Evolutionary conservation across 2,113 vertebrate genomes (phyloP).

Genomic region (Gambusia affinis): DNA sequence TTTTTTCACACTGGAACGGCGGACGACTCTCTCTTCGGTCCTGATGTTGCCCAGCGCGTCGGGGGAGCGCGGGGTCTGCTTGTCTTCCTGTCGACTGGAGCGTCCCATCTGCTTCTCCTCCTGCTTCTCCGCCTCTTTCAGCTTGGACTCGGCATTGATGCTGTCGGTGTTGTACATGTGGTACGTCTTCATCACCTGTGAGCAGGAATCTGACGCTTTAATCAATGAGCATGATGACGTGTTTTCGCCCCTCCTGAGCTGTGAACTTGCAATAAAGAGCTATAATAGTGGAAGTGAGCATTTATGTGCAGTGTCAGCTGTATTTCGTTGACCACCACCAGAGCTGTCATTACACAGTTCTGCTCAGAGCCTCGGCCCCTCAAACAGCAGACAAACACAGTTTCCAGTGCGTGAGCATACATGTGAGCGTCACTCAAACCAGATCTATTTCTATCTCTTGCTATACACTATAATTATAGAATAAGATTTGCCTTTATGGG

Average conservation of each 20-base stretch:
- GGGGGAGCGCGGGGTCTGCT: slow-evolving; percentile 92
- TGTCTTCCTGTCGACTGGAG: slow-evolving; percentile 91
- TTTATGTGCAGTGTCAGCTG: slow-evolving; percentile 61
- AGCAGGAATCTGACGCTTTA: slow-evolving; percentile 5
- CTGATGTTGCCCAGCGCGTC: slow-evolving; percentile 89
- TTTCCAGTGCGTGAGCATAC: slow-evolving; percentile 15
- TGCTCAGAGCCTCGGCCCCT: slow-evolving; percentile 23
- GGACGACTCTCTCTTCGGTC: slow-evolving; percentile 92
- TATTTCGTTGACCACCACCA: slow-evolving; percentile 53
- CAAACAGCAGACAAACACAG: slow-evolving; percentile 32
- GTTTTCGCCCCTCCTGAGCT: not conserved
- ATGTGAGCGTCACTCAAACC: slow-evolving; percentile 56
- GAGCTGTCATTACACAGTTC: slow-evolving; percentile 46
- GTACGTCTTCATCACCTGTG: slow-evolving; percentile 98
- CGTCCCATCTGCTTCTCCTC: slow-evolving; percentile 99
- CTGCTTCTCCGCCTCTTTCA: slow-evolving; percentile 98
- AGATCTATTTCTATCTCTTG: slow-evolving; percentile 67
- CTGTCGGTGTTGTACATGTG: slow-evolving; percentile 99
- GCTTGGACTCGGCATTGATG: slow-evolving; percentile 96
- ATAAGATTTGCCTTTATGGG: slow-evolving; percentile 53
- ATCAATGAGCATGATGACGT: slow-evolving; percentile 12
- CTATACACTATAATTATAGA: slow-evolving; percentile 69
- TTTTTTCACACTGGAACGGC: slow-evolving; percentile 96
- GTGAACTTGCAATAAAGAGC: slow-evolving; percentile 20
- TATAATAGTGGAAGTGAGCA: slow-evolving; percentile 39